Conservation (phyloP, 35 echinoderm and acorn worm genomes). For the Lytechinus variegatus region DNA sequence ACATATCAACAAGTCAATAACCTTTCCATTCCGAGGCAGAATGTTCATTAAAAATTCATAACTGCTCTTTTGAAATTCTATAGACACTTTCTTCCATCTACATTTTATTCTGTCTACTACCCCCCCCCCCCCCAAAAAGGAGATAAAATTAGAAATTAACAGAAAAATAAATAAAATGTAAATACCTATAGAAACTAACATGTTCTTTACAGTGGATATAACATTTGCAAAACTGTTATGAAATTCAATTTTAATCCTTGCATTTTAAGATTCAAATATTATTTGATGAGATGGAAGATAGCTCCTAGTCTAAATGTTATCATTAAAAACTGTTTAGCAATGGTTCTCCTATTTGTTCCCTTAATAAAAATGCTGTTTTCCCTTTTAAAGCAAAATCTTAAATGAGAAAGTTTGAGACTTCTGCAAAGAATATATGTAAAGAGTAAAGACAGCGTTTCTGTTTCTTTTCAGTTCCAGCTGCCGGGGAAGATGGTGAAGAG, state of each 20-base stretch:
- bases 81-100: neutral
- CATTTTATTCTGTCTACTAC: neutral
- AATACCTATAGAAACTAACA: too few relatives aligned
- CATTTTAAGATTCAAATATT: neutral
- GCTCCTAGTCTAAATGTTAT: too few relatives aligned
- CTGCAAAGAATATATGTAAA: too few relatives aligned
- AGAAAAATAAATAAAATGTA: too few relatives aligned
- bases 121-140: neutral
- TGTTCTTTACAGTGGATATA: neutral
- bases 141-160: neutral
- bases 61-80: neutral
- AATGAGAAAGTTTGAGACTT: too few relatives aligned
- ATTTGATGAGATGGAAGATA: neutral
- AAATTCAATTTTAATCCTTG: neutral
- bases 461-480: conserved; percentile 58
- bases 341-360: too few relatives aligned
- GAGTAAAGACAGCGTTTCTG: neutral
- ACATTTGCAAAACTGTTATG: neutral
- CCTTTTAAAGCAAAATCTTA: too few relatives aligned
- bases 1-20: neutral
- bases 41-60: neutral
- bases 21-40: neutral
- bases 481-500: conserved; percentile 78
- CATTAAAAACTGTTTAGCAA: too few relatives aligned
- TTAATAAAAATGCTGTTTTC: too few relatives aligned